Conservation (phyloP, 2,888 invertebrate species). For the Amaurobius ferox region DNA sequence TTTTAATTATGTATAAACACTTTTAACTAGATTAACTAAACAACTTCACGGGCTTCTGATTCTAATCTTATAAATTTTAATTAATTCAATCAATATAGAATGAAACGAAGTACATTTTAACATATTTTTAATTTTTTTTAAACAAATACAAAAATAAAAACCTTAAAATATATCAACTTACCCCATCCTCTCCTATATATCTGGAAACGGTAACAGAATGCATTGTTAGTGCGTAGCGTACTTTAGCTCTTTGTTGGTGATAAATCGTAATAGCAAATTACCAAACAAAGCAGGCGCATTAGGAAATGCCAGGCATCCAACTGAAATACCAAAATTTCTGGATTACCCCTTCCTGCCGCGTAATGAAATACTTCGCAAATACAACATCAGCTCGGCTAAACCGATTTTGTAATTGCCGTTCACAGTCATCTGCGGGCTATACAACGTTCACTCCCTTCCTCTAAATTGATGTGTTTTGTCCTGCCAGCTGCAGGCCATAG, state of each 20-base stretch:
- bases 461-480: constrained; percentile 47
- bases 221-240: too few relatives aligned
- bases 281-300: not conserved
- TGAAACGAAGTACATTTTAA: too few relatives aligned
- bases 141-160: too few relatives aligned
- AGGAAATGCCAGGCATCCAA: not conserved
- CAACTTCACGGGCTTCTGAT: too few relatives aligned
- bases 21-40: too few relatives aligned
- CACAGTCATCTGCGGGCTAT: constrained; percentile 14
- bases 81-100: too few relatives aligned
- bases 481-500: constrained; percentile 33
- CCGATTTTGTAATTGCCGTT: constrained; percentile 32
- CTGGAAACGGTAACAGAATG: too few relatives aligned
- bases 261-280: not conserved
- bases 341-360: not conserved
- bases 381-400: constrained; percentile 27
- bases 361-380: constrained; percentile 35
- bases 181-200: too few relatives aligned
- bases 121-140: too few relatives aligned
- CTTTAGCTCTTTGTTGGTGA: not conserved
- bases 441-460: constrained; percentile 6
- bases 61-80: too few relatives aligned
- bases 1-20: too few relatives aligned
- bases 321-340: not conserved
- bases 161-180: too few relatives aligned